These are phyloP conservation scores for Latrodectus hesperus DNA, from an alignment of 2,888 invertebrate species.

Conservation along the genomic window DNA sequence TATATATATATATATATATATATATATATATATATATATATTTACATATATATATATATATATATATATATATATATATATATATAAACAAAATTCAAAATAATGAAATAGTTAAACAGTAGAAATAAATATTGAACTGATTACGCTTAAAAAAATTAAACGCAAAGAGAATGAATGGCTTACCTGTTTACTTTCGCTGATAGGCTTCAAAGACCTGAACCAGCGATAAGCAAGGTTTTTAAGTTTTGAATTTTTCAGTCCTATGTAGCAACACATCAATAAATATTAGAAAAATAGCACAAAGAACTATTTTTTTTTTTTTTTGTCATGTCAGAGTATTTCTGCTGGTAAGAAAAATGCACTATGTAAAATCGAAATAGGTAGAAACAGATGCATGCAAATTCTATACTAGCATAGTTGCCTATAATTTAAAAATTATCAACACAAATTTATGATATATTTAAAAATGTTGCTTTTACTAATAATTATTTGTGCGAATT, in stretches of 20 bases:
- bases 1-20: too few species aligned
- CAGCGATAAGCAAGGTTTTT: conserved; percentile 73
- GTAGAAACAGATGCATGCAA: conserved; percentile 74
- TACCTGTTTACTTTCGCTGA: conserved; percentile 74
- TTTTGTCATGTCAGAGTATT: conserved; percentile 75
- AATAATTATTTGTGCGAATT: background rate
- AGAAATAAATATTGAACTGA: too few species aligned
- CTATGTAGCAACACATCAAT: conserved; percentile 66
- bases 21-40: too few species aligned
- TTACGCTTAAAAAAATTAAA: too few species aligned
- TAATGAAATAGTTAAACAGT: too few species aligned
- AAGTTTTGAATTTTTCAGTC: conserved; percentile 66
- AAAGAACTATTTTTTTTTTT: conserved; percentile 74
- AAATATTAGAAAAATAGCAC: conserved; percentile 73
- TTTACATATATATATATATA: too few species aligned
- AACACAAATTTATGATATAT: background rate
- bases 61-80: too few species aligned
- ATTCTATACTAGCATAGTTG: conserved; percentile 75
- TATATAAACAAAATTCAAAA: too few species aligned
- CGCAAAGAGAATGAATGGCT: background rate
- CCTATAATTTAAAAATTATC: conserved; percentile 62
- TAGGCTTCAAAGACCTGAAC: conserved; percentile 75
- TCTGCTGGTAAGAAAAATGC: conserved; percentile 73
- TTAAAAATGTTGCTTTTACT: background rate
- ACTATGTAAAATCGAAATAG: conserved; percentile 74